Conservation (phyloP, 2,888 invertebrate genomes). For the Drosophila colorata region DNA sequence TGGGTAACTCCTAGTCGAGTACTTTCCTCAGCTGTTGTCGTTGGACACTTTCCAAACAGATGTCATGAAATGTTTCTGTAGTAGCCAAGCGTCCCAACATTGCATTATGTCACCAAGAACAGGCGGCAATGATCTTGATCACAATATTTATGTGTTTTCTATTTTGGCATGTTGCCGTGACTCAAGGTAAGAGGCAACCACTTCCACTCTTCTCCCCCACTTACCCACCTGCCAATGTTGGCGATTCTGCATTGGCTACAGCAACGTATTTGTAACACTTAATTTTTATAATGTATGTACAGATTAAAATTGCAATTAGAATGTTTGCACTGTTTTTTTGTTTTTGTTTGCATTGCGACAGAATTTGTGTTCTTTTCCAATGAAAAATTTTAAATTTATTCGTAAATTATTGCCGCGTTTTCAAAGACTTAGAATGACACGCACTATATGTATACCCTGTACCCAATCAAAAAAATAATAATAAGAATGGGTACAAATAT, state of each 20-base stretch:
- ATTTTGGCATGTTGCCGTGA: conserved; percentile 72
- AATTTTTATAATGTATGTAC: no score
- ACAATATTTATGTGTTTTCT: conserved; percentile 76
- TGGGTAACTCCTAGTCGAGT: neutral
- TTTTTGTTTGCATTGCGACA: no score
- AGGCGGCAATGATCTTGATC: conserved; percentile 74
- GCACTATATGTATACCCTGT: no score
- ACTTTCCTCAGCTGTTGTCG: neutral
- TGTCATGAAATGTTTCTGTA: conserved; percentile 48
- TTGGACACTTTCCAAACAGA: conserved; percentile 68
- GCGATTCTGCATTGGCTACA: neutral
- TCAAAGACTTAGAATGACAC: no score
- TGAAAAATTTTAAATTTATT: no score
- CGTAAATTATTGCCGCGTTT: no score
- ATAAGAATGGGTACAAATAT: no score
- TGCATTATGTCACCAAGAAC: conserved; percentile 57
- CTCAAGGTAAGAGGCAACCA: conserved; percentile 56
- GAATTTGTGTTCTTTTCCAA: no score
- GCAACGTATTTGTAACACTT: no score
- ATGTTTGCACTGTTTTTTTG: no score
- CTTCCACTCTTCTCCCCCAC: conserved; percentile 7
- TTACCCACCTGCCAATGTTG: neutral
- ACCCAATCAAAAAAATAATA: no score
- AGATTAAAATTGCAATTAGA: no score
- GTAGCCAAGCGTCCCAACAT: conserved; percentile 33